These are phyloP conservation scores for Caretta caretta DNA, from an alignment of 2,113 vertebrate genomes.

Conservation along the genomic window DNA sequence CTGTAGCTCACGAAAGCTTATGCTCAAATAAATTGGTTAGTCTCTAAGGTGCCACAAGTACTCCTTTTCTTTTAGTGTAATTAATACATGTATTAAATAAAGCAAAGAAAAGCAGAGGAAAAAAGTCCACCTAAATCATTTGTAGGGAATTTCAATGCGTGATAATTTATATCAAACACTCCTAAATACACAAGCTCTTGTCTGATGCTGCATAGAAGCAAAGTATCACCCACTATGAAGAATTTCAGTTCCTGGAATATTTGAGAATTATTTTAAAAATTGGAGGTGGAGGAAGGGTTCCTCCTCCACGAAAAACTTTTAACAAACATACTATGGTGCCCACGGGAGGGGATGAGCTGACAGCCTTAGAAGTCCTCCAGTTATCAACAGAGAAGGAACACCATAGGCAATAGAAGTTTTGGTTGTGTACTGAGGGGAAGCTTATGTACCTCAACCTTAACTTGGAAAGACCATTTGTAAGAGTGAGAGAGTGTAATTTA, in stretches of 20 bases:
- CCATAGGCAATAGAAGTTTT: not conserved
- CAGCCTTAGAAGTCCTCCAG: not conserved
- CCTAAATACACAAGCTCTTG: not conserved
- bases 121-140: not conserved
- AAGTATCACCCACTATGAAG: not conserved
- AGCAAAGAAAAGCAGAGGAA: not conserved
- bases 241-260: not conserved
- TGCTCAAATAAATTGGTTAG: too few relatives aligned
- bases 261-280: not conserved
- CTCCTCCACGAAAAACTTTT: not conserved
- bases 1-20: too few relatives aligned
- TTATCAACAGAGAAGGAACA: not conserved
- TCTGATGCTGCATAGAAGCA: not conserved
- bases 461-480: not conserved
- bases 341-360: not conserved
- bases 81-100: not conserved
- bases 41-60: too few relatives aligned
- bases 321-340: not conserved
- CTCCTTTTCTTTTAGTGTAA: not conserved
- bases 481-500: not conserved
- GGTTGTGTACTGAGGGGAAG: not conserved
- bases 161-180: not conserved
- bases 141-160: not conserved
- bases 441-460: not conserved
- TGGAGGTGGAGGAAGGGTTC: not conserved